Evolutionary conservation across 2,797 vertebrate genomes (phyloP), one percentile per base, ranked within the genome.

Genomic region (Macropus fuliginosus): DNA sequence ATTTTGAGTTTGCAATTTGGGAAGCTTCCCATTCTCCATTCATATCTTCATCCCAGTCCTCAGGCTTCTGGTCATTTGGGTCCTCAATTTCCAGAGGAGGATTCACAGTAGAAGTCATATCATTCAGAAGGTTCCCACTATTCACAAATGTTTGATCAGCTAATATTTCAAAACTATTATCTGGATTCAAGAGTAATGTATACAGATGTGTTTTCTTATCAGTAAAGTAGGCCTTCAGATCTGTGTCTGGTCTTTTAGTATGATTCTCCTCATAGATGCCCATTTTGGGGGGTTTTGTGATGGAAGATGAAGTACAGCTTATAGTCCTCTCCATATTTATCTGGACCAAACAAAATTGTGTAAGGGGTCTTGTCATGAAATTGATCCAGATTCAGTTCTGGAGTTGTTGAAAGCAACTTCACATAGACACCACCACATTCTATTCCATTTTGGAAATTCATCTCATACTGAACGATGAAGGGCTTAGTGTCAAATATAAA

Each of bases 11-110:
- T 16, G 99, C 99, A 94, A 99, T 98, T 98, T 99, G 99, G 93
- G 99, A 99, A n/a, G 99, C 99, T 96, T 99, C 99, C 99, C 99
- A 99, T 90, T 99, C 99, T 0, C 99, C 99, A 5, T 99, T 99
- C 99, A 99, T 99, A 96, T 99, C 99, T 98, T 99, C 99, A 97
- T 99, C 99, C 99, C 99, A 99, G 97, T 99, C 99, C 93, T 99
- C 99, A 0, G 99, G 99, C 56, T 99, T 99, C 94, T 98, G 98
- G 98, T 99, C 99, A 55, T 99, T 99, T 0, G 99, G 99, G 96
- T 99, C 99, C 96, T 99, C 99, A 62, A 99, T 99, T 98, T 99
- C 99, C 8, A 99, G 99, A 0, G 99, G 94, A 21, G 99, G 99
- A 98, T 99, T 99, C 55, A 99, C 98, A 3, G 99, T 94, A 3